phyloP scores from a whole-genome alignment of 2,797 vertebrate species.

The Falco biarmicus region DNA sequence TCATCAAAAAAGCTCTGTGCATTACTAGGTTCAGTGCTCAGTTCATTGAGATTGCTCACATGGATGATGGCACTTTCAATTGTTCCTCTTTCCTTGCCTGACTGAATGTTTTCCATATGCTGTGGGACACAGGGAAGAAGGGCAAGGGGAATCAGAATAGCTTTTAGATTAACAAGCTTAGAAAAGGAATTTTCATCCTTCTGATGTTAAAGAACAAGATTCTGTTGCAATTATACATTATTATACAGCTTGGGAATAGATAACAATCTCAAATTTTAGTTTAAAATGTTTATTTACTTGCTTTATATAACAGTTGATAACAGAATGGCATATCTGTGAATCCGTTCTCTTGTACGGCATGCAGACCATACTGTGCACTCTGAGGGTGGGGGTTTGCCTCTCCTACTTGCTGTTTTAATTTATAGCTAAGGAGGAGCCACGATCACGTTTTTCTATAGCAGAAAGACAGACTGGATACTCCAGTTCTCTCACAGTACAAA shows the following conservation, averaged over 20 bases:
- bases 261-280: background rate
- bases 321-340: background rate
- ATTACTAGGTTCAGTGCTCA: conserved; percentile 17
- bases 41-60: background rate
- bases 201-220: background rate
- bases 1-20: background rate
- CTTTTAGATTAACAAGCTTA: background rate
- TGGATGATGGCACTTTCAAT: conserved; percentile 9
- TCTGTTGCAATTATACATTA: background rate
- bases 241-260: background rate
- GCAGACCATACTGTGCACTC: background rate
- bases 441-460: background rate
- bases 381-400: background rate
- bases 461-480: background rate
- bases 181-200: background rate
- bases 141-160: background rate
- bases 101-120: background rate
- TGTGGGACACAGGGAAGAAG: background rate
- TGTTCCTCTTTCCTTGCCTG: background rate
- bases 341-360: background rate
- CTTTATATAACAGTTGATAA: background rate
- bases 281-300: background rate
- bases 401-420: background rate
- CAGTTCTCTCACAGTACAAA: background rate
- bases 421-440: background rate